Evolutionary conservation across 1,140 invertebrate species (phyloP).

Genomic region (Ceratitis capitata): DNA sequence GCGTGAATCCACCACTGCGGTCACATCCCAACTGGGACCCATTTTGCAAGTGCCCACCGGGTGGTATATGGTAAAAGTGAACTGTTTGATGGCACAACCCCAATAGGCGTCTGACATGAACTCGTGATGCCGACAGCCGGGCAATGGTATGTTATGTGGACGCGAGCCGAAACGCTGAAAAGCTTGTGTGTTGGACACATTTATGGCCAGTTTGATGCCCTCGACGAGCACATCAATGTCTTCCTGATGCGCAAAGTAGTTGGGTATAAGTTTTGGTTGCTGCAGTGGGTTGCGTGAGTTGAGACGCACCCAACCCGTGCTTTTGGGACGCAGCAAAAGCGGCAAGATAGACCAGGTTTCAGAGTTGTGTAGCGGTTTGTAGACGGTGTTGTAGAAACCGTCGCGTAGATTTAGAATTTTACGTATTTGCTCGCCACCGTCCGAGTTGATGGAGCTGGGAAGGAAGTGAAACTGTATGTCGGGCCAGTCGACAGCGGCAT

Average conservation of each 20-base stretch:
- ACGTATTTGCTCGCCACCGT: constrained; percentile 78
- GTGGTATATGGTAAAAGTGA: constrained; percentile 88
- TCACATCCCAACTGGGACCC: constrained; percentile 79
- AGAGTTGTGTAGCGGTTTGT: constrained; percentile 79
- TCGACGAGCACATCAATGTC: constrained; percentile 81
- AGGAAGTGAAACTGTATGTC: constrained; percentile 89
- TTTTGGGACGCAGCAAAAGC: constrained; percentile 81
- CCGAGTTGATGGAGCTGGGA: constrained; percentile 82
- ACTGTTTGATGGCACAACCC: constrained; percentile 80
- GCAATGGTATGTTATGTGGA: constrained; percentile 80
- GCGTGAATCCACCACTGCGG: constrained; percentile 83
- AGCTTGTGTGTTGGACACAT: constrained; percentile 79
- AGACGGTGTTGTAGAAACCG: constrained; percentile 84
- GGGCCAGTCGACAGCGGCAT: constrained; percentile 77
- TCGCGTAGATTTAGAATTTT: constrained; percentile 81
- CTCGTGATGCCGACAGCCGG: constrained; percentile 77
- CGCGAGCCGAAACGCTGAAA: constrained; percentile 83
- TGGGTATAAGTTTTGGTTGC: constrained; percentile 89
- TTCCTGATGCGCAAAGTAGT: constrained; percentile 85
- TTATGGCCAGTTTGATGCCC: constrained; percentile 84
- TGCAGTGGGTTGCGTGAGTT: constrained; percentile 81
- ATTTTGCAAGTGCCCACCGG: constrained; percentile 87
- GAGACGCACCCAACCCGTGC: constrained; percentile 82
- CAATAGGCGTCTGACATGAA: constrained; percentile 86
- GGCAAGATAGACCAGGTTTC: constrained; percentile 89